Conservation (phyloP, 2,797 vertebrate genomes). For the Bucorvus abyssinicus region DNA sequence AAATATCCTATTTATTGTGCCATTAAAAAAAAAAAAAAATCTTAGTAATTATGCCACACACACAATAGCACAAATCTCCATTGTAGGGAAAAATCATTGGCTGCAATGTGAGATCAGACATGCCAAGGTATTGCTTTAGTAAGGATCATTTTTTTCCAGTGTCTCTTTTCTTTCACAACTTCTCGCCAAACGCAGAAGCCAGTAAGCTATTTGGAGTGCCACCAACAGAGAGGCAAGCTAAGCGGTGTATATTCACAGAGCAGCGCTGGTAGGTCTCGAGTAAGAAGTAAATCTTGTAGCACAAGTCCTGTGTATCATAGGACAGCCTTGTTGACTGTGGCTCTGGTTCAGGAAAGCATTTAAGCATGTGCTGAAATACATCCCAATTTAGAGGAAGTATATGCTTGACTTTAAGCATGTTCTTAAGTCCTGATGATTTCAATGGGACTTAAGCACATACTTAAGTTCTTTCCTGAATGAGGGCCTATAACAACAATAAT, state of each 20-base stretch:
- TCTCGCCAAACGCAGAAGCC: constrained; percentile 37
- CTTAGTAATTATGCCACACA: constrained; percentile 43
- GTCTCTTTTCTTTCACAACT: constrained; percentile 16
- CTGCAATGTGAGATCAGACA: constrained; percentile 28
- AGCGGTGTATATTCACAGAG: neutral
- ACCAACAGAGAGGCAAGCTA: constrained; percentile 23
- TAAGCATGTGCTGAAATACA: constrained; percentile 60
- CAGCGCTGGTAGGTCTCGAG: neutral
- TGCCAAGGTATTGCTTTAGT: constrained; percentile 54
- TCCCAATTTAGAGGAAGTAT: neutral
- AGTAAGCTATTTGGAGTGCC: constrained; percentile 49
- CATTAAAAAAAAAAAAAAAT: constrained; percentile 42
- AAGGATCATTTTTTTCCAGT: constrained; percentile 3
- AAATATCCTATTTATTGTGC: constrained; percentile 71
- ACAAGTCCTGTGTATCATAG: neutral
- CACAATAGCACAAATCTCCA: constrained; percentile 58
- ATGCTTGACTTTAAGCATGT: constrained; percentile 6
- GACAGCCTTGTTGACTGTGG: constrained; percentile 33
- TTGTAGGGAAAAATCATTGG: constrained; percentile 25
- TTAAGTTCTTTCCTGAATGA: constrained; percentile 49
- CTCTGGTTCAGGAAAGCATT: constrained; percentile 50
- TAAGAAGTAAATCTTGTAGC: constrained; percentile 32
- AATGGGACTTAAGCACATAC: constrained; percentile 47
- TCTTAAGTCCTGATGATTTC: constrained; percentile 43
- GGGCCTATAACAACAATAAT: constrained; percentile 31